phyloP scores from a whole-genome alignment of 2,888 invertebrate genomes.

The Dichetophora obliterata region DNA sequence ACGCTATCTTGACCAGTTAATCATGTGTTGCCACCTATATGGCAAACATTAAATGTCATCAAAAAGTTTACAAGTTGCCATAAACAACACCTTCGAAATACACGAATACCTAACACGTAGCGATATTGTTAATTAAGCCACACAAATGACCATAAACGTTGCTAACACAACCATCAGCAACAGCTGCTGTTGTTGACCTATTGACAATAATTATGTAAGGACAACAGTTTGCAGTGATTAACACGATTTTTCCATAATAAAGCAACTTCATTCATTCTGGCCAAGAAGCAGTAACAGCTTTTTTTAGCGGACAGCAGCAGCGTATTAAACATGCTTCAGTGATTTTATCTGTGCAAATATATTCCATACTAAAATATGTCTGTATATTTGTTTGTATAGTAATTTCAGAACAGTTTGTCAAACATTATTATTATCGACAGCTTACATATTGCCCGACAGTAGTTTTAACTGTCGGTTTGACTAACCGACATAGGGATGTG shows the following conservation, averaged over 20 bases:
- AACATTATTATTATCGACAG: no score
- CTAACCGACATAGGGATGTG: no score
- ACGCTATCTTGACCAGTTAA: no score
- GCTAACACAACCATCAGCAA: not conserved
- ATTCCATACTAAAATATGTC: no score
- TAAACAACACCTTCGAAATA: not conserved
- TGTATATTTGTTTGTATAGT: no score
- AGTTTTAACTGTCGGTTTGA: no score
- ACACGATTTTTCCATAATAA: slow-evolving; percentile 20
- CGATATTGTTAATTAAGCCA: slow-evolving; percentile 16
- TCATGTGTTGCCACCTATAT: no score
- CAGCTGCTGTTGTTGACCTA: slow-evolving; percentile 16
- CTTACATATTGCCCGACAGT: no score
- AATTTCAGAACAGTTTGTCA: no score
- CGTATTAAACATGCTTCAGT: slow-evolving; percentile 4
- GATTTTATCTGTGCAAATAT: not conserved
- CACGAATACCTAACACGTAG: not conserved
- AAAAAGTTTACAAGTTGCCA: not conserved
- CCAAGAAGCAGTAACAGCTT: no score
- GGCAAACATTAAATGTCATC: not conserved
- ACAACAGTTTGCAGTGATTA: not conserved
- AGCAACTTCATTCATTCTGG: not conserved
- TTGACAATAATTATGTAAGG: not conserved
- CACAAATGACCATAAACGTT: slow-evolving; percentile 11
- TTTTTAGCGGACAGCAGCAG: not conserved